Percentiles rank a stretch among this genome's conserved stretches.
phyloP scores from a whole-genome alignment of 2,113 vertebrate genomes.

The Upupa epops region DNA sequence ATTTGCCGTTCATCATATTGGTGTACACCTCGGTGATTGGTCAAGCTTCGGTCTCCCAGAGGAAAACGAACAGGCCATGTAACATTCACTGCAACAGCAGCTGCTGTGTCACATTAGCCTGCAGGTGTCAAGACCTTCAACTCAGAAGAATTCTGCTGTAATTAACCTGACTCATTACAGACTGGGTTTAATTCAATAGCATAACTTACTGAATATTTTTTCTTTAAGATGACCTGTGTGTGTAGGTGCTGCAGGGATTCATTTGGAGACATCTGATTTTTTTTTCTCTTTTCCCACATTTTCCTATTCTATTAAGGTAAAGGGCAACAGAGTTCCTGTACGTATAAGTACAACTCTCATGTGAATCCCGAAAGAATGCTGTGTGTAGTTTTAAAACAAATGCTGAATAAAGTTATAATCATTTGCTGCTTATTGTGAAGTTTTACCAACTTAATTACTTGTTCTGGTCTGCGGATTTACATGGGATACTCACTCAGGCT shows the following conservation, averaged over 20 bases:
- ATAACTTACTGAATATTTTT: background rate
- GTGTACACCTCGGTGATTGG: no score
- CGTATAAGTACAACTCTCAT: background rate
- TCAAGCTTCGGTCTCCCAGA: no score
- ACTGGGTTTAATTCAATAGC: constrained; percentile 25
- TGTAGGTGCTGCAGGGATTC: background rate
- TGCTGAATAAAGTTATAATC: background rate
- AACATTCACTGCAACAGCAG: no score
- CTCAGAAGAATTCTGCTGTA: background rate
- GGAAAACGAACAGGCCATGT: no score
- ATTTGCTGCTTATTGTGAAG: background rate
- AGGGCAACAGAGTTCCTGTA: background rate
- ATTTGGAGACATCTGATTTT: background rate
- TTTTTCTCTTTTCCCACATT: background rate
- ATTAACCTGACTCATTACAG: constrained; percentile 25
- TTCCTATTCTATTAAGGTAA: background rate
- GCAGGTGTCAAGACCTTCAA: background rate
- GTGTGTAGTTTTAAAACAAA: background rate
- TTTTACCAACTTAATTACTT: background rate
- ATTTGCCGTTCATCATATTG: no score
- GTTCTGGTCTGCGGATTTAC: background rate
- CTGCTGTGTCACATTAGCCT: background rate
- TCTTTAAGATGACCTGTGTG: background rate
- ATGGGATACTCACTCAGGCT: background rate
- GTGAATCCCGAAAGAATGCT: background rate